phyloP scores from a whole-genome alignment of 2,888 invertebrate species.

The Melieria omissa region DNA sequence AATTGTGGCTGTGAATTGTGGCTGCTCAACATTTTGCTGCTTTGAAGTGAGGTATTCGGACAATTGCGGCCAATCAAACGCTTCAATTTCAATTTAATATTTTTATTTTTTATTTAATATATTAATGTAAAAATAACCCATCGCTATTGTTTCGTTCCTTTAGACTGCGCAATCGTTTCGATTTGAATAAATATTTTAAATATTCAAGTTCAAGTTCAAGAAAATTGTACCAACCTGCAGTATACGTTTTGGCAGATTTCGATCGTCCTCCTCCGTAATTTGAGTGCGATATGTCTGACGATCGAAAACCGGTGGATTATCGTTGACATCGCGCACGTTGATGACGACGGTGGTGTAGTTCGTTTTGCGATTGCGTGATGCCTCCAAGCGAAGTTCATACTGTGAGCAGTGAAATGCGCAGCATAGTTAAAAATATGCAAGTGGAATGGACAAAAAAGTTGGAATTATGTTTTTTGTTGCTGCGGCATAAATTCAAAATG shows the following conservation, averaged over 20 bases:
- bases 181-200: background rate
- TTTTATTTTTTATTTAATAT: too few relatives aligned
- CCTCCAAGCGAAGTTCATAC: conserved; percentile 93
- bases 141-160: background rate
- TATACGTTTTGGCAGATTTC: conserved; percentile 92
- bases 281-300: conserved; percentile 93
- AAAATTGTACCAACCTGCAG: conserved; percentile 76
- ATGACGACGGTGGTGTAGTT: conserved; percentile 96
- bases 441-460: conserved; percentile 33
- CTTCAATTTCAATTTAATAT: too few relatives aligned
- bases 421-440: conserved; percentile 36
- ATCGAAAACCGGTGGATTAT: conserved; percentile 89
- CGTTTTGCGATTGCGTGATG: conserved; percentile 94
- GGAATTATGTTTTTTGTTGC: background rate
- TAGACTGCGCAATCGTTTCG: background rate
- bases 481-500: too few relatives aligned
- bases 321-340: conserved; percentile 95
- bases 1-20: too few relatives aligned
- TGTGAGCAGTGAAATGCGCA: conserved; percentile 61
- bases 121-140: too few relatives aligned
- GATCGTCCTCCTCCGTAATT: conserved; percentile 95
- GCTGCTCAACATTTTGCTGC: too few relatives aligned
- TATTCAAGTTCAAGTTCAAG: too few relatives aligned
- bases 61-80: too few relatives aligned
- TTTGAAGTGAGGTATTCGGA: too few relatives aligned